Evolutionary conservation across 1,140 invertebrate genomes (phyloP).

Genomic region (Drosophila funebris): DNA sequence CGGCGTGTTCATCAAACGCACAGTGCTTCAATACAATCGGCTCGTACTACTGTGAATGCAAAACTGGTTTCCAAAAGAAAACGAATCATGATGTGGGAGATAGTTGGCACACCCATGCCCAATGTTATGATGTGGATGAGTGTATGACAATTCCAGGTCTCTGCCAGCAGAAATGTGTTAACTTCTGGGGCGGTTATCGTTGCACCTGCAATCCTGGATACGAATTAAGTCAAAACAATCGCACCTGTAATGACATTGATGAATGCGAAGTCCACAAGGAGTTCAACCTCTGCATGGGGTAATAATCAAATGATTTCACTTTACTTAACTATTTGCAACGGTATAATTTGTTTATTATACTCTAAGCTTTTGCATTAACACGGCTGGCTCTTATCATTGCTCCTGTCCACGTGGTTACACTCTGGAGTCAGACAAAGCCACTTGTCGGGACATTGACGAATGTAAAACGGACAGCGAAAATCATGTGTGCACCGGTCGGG

Average conservation of each 20-base stretch:
- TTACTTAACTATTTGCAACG: no score
- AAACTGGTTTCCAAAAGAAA: conserved; percentile 88
- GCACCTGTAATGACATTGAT: conserved; percentile 93
- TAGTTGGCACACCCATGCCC: conserved; percentile 75
- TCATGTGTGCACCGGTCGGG: conserved; percentile 86
- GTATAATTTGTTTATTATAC: no score
- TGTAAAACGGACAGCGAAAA: conserved; percentile 86
- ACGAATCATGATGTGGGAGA: background rate
- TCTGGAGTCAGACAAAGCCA: conserved; percentile 87
- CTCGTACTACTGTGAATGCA: conserved; percentile 92
- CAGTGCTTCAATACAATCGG: conserved; percentile 92
- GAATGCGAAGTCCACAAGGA: conserved; percentile 92
- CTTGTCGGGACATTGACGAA: conserved; percentile 96
- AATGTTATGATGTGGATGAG: conserved; percentile 88
- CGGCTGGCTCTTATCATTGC: conserved; percentile 93
- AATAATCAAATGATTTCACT: no score
- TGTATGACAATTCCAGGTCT: conserved; percentile 86
- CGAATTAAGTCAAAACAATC: conserved; percentile 89
- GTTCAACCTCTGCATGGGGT: conserved; percentile 90
- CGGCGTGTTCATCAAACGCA: conserved; percentile 86
- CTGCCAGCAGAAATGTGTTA: conserved; percentile 94
- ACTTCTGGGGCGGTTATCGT: conserved; percentile 92
- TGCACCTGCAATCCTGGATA: conserved; percentile 91
- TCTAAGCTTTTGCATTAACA: conserved; percentile 90
- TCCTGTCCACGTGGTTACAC: conserved; percentile 93